Conservation (phyloP, 2,797 vertebrate species). For the Scolopax bukidnonensis region DNA sequence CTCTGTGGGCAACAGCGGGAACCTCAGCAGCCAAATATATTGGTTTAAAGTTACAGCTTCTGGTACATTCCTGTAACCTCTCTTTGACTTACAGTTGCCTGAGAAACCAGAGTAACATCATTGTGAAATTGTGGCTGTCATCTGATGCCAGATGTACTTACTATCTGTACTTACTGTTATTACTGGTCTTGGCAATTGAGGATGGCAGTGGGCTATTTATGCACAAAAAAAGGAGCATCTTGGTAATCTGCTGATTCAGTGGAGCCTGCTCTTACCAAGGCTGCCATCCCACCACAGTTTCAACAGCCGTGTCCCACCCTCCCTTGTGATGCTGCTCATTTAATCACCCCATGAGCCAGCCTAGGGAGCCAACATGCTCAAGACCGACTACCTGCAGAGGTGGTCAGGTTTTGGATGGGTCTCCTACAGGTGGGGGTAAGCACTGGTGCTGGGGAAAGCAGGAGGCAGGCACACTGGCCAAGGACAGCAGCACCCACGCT, state of each 20-base stretch:
- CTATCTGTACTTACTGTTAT: not conserved
- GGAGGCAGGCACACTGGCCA: not conserved
- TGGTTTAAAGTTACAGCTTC: not conserved
- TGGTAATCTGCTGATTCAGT: not conserved
- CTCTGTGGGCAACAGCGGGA: not conserved
- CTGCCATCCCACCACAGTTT: not conserved
- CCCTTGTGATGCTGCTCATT: not conserved
- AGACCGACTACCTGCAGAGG: not conserved
- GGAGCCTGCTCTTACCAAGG: not conserved
- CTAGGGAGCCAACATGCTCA: not conserved
- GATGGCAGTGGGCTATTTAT: not conserved
- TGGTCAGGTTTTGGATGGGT: not conserved
- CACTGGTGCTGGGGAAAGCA: not conserved
- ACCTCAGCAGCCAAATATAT: not conserved
- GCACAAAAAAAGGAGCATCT: not conserved
- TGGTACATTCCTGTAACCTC: not conserved
- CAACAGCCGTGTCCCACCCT: not conserved
- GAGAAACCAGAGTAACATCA: not conserved
- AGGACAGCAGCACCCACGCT: fast-evolving
- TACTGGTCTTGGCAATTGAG: not conserved
- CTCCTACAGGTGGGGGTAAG: not conserved
- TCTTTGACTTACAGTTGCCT: not conserved
- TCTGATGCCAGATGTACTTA: not conserved
- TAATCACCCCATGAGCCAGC: not conserved
- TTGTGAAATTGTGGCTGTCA: not conserved